These are phyloP conservation scores for Palaemon carinicauda DNA, from an alignment of 1,140 invertebrate species.

Conservation along the genomic window DNA sequence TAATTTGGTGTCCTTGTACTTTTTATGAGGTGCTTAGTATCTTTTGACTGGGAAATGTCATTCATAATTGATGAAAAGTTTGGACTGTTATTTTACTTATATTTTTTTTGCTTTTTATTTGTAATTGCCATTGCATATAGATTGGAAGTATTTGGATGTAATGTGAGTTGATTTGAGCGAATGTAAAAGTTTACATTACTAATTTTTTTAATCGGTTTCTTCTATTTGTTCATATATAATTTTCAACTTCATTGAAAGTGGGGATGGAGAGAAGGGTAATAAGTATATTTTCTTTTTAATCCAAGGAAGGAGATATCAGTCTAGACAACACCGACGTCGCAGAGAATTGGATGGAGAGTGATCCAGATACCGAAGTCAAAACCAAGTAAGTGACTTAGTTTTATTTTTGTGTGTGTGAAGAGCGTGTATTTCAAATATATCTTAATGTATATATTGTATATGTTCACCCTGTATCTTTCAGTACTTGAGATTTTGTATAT, in stretches of 20 bases:
- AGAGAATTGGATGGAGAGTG: constrained; percentile 63
- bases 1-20: too few species aligned
- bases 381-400: constrained; percentile 62
- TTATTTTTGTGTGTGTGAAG: background rate
- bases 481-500: background rate
- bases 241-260: background rate
- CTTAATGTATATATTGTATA: background rate
- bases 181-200: too few species aligned
- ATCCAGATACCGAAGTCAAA: constrained; percentile 62
- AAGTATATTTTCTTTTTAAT: background rate
- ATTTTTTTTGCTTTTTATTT: too few species aligned
- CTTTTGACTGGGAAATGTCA: too few species aligned
- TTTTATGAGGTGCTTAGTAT: too few species aligned
- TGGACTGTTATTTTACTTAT: too few species aligned
- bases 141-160: too few species aligned
- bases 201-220: background rate
- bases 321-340: constrained; percentile 65
- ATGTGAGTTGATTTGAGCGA: too few species aligned
- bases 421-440: background rate
- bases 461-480: background rate
- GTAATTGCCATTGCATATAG: too few species aligned
- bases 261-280: background rate
- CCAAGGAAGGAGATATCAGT: constrained; percentile 61
- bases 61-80: too few species aligned
- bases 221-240: too few species aligned